Base-by-base conservation (phyloP, 1,140 invertebrate species). In the Meloidogyne exigua region DNA sequence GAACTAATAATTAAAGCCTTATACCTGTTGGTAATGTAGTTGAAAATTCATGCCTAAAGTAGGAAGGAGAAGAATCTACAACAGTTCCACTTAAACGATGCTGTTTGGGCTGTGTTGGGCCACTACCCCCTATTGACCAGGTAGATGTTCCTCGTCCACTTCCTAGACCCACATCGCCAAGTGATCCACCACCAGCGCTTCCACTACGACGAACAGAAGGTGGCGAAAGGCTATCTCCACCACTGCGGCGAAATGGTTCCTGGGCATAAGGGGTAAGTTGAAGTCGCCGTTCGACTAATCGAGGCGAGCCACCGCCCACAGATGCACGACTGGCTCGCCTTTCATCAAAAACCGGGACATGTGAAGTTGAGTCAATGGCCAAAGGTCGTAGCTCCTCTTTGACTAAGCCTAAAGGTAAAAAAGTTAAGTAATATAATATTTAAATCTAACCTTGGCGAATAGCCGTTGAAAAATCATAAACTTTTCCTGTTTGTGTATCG, bases 311-410 rank as follows among this genome's bases (percentile, higher is more conserved):
- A 62, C 49, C 32, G 9, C 49, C 68, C n/a, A 36, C 44, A 36
- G 76, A 80, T n/a, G 49, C 11, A 36, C 62, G 15, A 62, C 36
- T 68, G 66, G 67, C 12, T n/a, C 65, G 64, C 12, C 28, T 36
- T 28, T 71, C 81, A 4, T 15, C 72, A 42, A 49, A n/a, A 72
- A 62, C 21, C 15, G 63, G 63, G 1, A 42, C 68, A 4, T 32
- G 69, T n/a, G 36, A 90, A 74, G 91, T 91, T 83, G 90, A 15
- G 93, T 87, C 15, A 92, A 84, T 83, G 91, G 94, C 90, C 9
- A 69, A 25, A 92, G 32, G 91, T 91, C 13, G 91, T 88, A 0
- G 92, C 91, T 89, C 94, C 92, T 66, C 91, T 90, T 26, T 93
- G 93, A 83, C 57, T 65, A 73, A 23, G 11, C 72, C 72, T 73